These are phyloP conservation scores for Salvelinus namaycush DNA, from an alignment of 2,113 vertebrate genomes.

Conservation along the genomic window DNA sequence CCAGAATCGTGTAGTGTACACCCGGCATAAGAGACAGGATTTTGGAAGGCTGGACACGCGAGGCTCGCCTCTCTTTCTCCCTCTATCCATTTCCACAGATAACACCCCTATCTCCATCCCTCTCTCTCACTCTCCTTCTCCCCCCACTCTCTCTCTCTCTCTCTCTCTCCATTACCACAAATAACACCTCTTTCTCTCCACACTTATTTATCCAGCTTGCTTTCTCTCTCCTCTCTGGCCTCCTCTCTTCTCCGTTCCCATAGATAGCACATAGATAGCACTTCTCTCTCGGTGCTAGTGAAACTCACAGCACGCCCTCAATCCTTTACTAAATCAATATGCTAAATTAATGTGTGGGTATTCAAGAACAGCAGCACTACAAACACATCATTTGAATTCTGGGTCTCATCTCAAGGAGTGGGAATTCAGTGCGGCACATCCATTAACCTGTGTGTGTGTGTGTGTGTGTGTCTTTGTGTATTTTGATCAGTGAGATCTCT, in stretches of 20 bases:
- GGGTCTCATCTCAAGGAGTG: background rate
- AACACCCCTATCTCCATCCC: background rate
- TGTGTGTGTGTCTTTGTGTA: no score
- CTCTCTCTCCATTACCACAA: background rate
- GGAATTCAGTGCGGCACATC: background rate
- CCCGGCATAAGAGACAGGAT: no score
- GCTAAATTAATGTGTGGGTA: background rate
- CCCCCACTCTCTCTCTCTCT: background rate
- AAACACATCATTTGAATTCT: background rate
- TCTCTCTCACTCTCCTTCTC: background rate
- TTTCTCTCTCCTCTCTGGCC: background rate
- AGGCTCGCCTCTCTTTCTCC: no score
- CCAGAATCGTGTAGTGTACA: no score
- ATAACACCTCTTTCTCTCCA: background rate
- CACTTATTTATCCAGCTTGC: no score
- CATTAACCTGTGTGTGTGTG: no score
- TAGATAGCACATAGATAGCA: background rate
- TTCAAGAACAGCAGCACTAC: conserved; percentile 4
- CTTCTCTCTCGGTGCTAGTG: background rate
- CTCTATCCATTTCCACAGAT: no score
- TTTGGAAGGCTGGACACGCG: no score
- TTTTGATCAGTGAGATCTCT: conserved; percentile 36
- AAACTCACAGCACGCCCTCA: background rate
- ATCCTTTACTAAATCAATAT: background rate
- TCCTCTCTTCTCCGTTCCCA: background rate